A percentile compares a stretch with the other conserved stretches of the same genome.
Conservation (phyloP, 2,888 invertebrate genomes). For the Eupithecia insigniata region DNA sequence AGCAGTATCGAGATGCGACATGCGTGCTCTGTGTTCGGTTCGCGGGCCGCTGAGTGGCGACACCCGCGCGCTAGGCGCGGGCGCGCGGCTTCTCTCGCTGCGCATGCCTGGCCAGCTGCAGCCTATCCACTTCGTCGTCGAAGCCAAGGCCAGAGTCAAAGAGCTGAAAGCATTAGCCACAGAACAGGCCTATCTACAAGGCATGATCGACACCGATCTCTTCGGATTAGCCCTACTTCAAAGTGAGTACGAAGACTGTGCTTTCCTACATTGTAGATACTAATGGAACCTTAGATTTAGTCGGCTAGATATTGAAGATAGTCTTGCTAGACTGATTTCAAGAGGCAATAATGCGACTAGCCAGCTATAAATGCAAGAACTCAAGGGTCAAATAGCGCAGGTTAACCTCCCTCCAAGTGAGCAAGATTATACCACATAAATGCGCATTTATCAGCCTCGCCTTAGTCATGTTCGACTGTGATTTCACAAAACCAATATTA, state of each 20-base stretch:
- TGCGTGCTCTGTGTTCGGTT: slow-evolving; percentile 92
- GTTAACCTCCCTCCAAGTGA: slow-evolving; percentile 22
- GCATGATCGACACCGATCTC: slow-evolving; percentile 92
- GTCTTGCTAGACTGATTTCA: slow-evolving; percentile 2
- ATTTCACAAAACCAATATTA: slow-evolving; percentile 60
- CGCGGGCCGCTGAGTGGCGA: slow-evolving; percentile 92
- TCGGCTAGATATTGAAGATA: background rate
- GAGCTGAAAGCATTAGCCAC: slow-evolving; percentile 93
- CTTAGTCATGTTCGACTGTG: slow-evolving; percentile 46
- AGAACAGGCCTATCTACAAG: slow-evolving; percentile 91
- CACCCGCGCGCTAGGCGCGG: slow-evolving; percentile 86
- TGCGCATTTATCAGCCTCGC: slow-evolving; percentile 48
- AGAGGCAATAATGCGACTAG: slow-evolving; percentile 8
- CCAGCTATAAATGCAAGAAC: slow-evolving; percentile 2
- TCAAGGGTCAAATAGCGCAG: slow-evolving; percentile 9
- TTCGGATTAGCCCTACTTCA: slow-evolving; percentile 93
- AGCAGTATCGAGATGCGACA: slow-evolving; percentile 85
- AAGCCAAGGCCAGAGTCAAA: slow-evolving; percentile 93
- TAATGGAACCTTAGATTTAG: background rate
- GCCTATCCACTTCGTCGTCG: slow-evolving; percentile 83
- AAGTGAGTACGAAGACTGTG: slow-evolving; percentile 82
- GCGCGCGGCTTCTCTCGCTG: slow-evolving; percentile 87
- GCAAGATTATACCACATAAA: slow-evolving; percentile 35
- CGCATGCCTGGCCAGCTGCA: slow-evolving; percentile 84
- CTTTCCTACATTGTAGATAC: background rate